phyloP scores from a whole-genome alignment of 2,113 vertebrate species.

The Zosterops lateralis region DNA sequence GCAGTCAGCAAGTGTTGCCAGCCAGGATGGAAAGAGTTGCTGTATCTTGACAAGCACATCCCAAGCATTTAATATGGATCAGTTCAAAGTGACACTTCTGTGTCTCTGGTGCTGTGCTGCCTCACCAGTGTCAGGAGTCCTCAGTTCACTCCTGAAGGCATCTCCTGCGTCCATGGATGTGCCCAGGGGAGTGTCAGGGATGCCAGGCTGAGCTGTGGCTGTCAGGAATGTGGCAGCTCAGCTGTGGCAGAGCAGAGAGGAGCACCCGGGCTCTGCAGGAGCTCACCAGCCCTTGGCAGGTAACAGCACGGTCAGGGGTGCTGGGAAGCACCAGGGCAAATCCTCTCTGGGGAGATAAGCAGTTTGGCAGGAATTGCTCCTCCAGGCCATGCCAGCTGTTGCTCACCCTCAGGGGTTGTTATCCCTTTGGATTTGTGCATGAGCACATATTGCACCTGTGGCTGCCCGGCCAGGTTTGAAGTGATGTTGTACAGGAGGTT shows the following conservation, averaged over 20 bases:
- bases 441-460: not conserved
- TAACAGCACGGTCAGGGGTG: not conserved
- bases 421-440: not conserved
- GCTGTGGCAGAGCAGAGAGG: not conserved
- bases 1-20: not conserved
- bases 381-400: not conserved
- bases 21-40: not conserved
- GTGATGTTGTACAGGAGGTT: not conserved
- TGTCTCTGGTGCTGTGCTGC: not conserved
- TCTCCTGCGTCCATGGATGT: not conserved
- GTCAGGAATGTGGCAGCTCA: rapidly evolving
- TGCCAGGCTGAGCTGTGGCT: not conserved
- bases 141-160: not conserved
- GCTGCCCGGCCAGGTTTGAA: not conserved
- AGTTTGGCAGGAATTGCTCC: not conserved
- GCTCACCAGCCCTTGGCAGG: not conserved
- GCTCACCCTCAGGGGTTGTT: not conserved
- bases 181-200: not conserved
- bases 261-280: not conserved
- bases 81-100: not conserved
- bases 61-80: not conserved
- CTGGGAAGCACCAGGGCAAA: not conserved
- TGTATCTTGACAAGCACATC: not conserved
- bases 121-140: not conserved
- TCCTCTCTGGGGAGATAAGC: not conserved